Conservation (phyloP, 2,113 vertebrate species). For the Phaethon lepturus region DNA sequence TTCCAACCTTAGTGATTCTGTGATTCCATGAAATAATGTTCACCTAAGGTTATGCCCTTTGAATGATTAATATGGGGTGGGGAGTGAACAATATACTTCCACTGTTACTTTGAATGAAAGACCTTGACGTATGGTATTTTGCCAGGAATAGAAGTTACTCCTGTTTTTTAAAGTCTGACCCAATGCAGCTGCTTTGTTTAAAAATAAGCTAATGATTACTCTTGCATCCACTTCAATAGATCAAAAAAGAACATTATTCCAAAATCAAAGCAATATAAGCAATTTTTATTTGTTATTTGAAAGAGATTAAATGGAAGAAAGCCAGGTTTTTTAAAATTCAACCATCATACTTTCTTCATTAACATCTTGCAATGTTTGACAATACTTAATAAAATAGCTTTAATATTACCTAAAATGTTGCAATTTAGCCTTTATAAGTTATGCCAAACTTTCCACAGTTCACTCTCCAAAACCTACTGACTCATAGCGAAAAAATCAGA, state of each 20-base stretch:
- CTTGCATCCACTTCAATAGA: conserved; percentile 30
- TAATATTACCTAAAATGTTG: conserved; percentile 59
- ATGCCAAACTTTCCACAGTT: conserved; percentile 57
- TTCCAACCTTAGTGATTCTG: too few relatives aligned
- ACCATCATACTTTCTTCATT: conserved; percentile 51
- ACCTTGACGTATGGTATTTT: background rate
- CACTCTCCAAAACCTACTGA: conserved; percentile 38
- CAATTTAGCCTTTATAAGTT: conserved; percentile 42
- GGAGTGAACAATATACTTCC: background rate
- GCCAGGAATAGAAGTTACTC: conserved; percentile 2
- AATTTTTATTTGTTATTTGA: conserved; percentile 57
- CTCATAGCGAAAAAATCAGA: background rate
- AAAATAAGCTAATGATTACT: conserved; percentile 12
- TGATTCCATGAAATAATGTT: background rate
- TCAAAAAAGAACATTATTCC: conserved; percentile 28
- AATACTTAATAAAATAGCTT: conserved; percentile 66
- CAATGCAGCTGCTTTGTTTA: conserved; percentile 53
- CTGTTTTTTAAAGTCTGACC: conserved; percentile 32
- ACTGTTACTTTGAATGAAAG: background rate
- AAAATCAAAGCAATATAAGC: conserved; percentile 31
- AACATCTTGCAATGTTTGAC: conserved; percentile 53
- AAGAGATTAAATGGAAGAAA: conserved; percentile 66
- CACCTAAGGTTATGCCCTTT: background rate
- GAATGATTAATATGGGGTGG: background rate
- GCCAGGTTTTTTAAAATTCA: background rate